These are phyloP conservation scores for Acinonyx jubatus DNA, from an alignment of 2,113 vertebrate species.

Conservation along the genomic window DNA sequence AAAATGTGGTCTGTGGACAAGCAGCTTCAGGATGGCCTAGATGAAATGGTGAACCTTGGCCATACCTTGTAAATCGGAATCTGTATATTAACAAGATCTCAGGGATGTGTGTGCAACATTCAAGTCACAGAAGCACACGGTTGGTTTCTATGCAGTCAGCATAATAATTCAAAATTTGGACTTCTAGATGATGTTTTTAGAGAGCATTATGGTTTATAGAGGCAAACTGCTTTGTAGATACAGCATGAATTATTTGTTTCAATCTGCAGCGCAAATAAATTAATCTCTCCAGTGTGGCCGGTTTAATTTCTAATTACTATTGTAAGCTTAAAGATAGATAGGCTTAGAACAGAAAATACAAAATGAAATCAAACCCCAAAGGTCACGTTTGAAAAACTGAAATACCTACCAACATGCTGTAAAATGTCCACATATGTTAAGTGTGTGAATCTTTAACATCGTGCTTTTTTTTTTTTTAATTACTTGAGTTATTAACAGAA, in stretches of 20 bases:
- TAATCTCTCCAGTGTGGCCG: background rate
- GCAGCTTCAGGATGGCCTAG: background rate
- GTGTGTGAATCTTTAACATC: conserved; percentile 1
- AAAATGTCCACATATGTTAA: background rate
- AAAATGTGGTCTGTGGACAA: background rate
- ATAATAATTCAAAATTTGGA: background rate
- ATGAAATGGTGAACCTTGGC: background rate
- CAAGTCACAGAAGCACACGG: background rate
- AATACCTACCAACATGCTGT: background rate
- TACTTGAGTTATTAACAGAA: background rate
- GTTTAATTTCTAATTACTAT: conserved; percentile 34
- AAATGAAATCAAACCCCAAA: background rate
- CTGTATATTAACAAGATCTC: background rate
- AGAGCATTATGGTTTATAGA: background rate
- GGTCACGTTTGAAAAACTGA: background rate
- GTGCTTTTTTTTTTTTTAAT: background rate
- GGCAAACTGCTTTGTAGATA: conserved; percentile 13
- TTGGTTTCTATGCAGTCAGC: background rate
- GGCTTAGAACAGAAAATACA: background rate
- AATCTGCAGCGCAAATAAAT: background rate
- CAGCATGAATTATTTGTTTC: conserved; percentile 8
- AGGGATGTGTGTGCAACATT: background rate
- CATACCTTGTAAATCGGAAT: background rate
- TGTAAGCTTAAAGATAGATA: background rate
- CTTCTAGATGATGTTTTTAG: background rate